These are phyloP conservation scores for Cervus canadensis DNA, from an alignment of 2,113 vertebrate species.

Conservation along the genomic window DNA sequence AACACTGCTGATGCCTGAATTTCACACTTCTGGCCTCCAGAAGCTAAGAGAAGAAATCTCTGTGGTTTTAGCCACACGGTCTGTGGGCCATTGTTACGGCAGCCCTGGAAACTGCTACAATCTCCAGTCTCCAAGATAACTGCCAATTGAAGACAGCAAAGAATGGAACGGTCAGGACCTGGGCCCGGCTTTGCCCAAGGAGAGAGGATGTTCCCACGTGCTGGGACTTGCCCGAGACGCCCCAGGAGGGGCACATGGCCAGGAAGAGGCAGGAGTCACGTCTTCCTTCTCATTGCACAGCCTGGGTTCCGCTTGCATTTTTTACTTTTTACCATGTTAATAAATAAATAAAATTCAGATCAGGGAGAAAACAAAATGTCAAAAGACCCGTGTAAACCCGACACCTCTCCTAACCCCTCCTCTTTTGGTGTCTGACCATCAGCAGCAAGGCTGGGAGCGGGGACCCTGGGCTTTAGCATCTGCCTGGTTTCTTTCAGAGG, in stretches of 20 bases:
- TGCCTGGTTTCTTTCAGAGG: not conserved
- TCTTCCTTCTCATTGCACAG: not conserved
- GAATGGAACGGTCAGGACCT: not conserved
- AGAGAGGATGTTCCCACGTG: fast-evolving
- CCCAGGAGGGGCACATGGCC: fast-evolving
- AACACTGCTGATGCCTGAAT: fast-evolving
- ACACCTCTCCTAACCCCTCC: not conserved
- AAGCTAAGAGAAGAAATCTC: not conserved
- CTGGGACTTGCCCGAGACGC: not conserved
- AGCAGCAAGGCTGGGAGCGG: fast-evolving
- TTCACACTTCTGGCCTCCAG: not conserved
- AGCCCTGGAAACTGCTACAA: not conserved
- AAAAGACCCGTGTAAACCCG: not conserved
- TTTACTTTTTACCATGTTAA: not conserved
- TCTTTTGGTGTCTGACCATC: no score
- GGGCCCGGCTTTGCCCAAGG: not conserved
- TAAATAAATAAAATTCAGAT: not conserved
- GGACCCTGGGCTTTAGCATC: no score
- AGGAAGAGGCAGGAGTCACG: not conserved
- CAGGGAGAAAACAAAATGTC: not conserved
- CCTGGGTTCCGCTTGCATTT: not conserved
- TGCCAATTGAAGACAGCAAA: not conserved
- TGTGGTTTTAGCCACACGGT: not conserved
- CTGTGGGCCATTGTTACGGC: not conserved
- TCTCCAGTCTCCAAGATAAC: not conserved